Conservation (phyloP, 2,113 vertebrate species). For the Syngnathus floridae region DNA sequence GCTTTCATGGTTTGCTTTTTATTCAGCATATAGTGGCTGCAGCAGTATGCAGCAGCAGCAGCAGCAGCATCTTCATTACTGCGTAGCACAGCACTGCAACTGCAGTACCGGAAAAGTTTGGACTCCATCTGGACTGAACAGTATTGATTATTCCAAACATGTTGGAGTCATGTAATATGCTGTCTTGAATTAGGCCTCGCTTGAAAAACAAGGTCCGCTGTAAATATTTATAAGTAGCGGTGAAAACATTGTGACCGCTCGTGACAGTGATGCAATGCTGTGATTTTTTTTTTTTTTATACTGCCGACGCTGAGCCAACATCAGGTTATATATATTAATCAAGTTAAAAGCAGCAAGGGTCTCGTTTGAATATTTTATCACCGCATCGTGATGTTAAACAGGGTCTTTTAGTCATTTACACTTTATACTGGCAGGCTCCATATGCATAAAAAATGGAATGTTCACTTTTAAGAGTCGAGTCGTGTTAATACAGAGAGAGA, state of each 20-base stretch:
- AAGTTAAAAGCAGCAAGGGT: slow-evolving; percentile 6
- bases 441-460: background rate
- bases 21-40: slow-evolving; percentile 34
- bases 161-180: background rate
- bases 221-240: background rate
- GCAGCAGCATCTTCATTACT: background rate
- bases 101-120: background rate
- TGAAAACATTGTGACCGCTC: background rate
- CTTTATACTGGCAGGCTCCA: background rate
- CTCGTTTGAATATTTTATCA: background rate
- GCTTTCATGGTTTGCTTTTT: slow-evolving; percentile 49
- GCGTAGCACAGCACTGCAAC: background rate
- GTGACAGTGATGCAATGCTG: background rate
- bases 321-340: background rate
- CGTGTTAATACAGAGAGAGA: background rate
- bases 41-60: slow-evolving; percentile 6
- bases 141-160: background rate
- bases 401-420: background rate
- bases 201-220: background rate
- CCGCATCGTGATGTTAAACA: background rate
- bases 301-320: background rate
- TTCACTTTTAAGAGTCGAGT: background rate
- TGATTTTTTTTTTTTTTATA: background rate
- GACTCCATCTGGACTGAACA: background rate
- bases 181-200: background rate